These are phyloP conservation scores for Sibirionetta formosa DNA, from an alignment of 2,797 vertebrate genomes.

Conservation along the genomic window DNA sequence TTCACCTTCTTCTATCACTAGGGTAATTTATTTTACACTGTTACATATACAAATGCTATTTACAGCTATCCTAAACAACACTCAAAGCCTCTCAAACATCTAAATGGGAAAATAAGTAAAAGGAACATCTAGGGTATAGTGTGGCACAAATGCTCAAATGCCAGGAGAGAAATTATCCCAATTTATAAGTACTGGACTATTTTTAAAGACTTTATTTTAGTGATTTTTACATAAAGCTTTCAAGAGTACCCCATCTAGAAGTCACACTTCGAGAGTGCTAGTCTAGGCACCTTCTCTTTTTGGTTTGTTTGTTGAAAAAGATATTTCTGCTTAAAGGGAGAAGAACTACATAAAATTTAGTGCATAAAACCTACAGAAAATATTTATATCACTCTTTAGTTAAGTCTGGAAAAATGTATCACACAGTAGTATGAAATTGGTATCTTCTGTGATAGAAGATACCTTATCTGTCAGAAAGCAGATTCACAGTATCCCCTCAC, in stretches of 20 bases:
- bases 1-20: background rate
- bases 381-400: background rate
- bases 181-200: background rate
- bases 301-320: background rate
- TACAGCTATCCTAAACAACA: background rate
- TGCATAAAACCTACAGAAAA: slow-evolving; percentile 11
- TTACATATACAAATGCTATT: background rate
- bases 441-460: background rate
- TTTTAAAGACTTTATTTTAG: background rate
- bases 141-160: background rate
- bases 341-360: background rate
- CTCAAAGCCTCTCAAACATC: background rate
- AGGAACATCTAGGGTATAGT: background rate
- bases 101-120: background rate
- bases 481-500: background rate
- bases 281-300: background rate
- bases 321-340: background rate
- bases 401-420: background rate
- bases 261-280: background rate
- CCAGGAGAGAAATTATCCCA: background rate
- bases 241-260: background rate
- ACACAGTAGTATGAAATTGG: background rate
- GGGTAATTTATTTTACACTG: background rate
- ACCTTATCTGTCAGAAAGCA: background rate
- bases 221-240: background rate